A percentile compares a stretch with the other conserved stretches of the same genome.
These are phyloP conservation scores for Periophthalmus magnuspinnatus DNA, from an alignment of 2,797 vertebrate genomes.

Conservation along the genomic window DNA sequence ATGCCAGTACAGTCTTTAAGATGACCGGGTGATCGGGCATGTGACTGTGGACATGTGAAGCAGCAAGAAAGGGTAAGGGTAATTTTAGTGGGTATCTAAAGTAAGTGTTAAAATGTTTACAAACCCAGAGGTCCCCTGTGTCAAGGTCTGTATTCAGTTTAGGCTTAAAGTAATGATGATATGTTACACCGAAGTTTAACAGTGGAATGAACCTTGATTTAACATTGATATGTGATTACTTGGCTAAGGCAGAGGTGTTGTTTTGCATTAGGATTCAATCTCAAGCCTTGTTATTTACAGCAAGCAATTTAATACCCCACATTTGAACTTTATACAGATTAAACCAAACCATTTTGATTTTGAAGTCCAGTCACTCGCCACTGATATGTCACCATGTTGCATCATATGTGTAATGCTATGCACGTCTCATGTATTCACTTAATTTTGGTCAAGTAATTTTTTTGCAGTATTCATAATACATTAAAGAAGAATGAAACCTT, in stretches of 20 bases:
- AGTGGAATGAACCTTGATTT: not conserved
- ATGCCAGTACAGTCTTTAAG: conserved; percentile 14
- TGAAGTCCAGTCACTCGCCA: not conserved
- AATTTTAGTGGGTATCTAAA: conserved; percentile 12
- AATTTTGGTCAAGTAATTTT: no score
- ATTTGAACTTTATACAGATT: not conserved
- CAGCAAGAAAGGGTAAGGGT: conserved; percentile 5
- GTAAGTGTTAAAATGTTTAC: conserved; percentile 1
- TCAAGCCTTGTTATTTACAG: not conserved
- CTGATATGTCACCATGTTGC: not conserved
- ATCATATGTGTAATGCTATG: not conserved
- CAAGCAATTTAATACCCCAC: not conserved
- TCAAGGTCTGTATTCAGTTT: conserved; percentile 1
- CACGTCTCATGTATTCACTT: not conserved
- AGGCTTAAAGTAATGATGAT: not conserved
- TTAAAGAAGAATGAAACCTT: no score
- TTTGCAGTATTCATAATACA: no score
- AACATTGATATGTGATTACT: not conserved
- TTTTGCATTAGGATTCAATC: conserved; percentile 2
- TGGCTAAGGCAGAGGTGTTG: conserved; percentile 4
- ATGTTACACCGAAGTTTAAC: not conserved
- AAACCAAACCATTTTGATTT: not conserved
- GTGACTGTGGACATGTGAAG: conserved; percentile 5
- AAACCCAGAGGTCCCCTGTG: conserved; percentile 1
- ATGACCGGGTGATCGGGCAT: conserved; percentile 24